Base-by-base conservation (phyloP, 2,888 invertebrate species). In the Stenoptilia bipunctidactyla region DNA sequence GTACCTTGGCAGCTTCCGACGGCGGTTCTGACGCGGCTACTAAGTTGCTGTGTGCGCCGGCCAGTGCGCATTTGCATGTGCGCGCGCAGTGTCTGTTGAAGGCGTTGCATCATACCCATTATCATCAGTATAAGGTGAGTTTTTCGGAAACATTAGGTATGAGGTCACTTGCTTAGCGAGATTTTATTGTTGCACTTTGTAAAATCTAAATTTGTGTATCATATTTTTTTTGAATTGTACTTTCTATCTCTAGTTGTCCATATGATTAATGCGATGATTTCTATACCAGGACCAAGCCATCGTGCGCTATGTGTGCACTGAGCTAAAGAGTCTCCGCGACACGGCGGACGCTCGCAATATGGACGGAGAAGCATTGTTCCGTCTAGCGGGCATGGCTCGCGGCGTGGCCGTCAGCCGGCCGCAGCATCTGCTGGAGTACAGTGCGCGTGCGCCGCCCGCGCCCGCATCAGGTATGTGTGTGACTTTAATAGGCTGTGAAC, bases 351-450 rank as follows among this genome's bases (percentile, higher is more conserved):
- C 89, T 0, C 85, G 87, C 44, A 89, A 90, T 56, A 88, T 94
- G 47, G 96, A 97, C 70, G 94, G 96, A 0, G 97, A 97, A 65
- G 92, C 92, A 40, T 97, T 92, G 70, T 96, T 95, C 75, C 87
- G 95, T 1, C 86, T 97, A 15, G 89, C 97, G 30, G 76, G 95
- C 40, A 88, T 94, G 10, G 92, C 94, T 0, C 86, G 96, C 34
- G 91, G 93, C 30, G 92, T 97, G 36, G 95, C 96, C 8, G 90
- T 93, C 9, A 86, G 92, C 0, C 85, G 97, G 8, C 96, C 97
- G 0, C 86, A 89, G 38, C 93, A 96, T 63, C 86, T 97, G 14
- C 76, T 84, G 42, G 72, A 74, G 40, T 83, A 55, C 50, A 73
- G 69, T 33, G 72, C 77, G 12, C 66, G 79, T 1, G 69, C 79